These are phyloP conservation scores for Hormaphis cornu DNA, from an alignment of 1,140 invertebrate genomes.

Conservation along the genomic window DNA sequence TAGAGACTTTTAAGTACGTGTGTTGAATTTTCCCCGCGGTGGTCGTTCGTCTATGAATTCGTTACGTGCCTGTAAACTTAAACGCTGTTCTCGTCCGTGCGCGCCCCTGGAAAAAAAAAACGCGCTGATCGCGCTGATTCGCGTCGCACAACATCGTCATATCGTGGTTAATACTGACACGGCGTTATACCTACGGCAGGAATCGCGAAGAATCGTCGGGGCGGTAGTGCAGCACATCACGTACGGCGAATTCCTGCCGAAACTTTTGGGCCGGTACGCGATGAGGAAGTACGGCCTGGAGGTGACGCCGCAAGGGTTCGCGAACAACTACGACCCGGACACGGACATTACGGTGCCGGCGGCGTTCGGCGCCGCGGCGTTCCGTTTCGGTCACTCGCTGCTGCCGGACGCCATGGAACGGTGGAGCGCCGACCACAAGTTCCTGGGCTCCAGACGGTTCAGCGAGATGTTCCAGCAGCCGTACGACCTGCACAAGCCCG, in stretches of 20 bases:
- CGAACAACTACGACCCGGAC: constrained; percentile 52
- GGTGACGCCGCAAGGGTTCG: constrained; percentile 47
- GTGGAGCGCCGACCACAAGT: constrained; percentile 36
- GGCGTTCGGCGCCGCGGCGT: constrained; percentile 54
- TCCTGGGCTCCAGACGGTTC: constrained; percentile 35
- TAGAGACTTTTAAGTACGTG: constrained; percentile 44
- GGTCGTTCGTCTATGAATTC: too few species aligned
- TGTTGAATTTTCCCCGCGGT: too few species aligned
- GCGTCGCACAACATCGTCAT: too few species aligned
- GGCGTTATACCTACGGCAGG: too few species aligned
- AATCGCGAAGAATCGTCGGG: constrained; percentile 70
- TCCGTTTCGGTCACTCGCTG: constrained; percentile 54
- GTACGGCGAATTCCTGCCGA: constrained; percentile 80
- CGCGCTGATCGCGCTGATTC: too few species aligned
- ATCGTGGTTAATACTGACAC: too few species aligned
- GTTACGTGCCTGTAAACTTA: too few species aligned
- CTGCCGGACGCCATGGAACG: constrained; percentile 41
- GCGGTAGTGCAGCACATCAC: constrained; percentile 81
- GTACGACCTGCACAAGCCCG: constrained; percentile 51
- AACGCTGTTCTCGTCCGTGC: too few species aligned
- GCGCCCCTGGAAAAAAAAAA: too few species aligned
- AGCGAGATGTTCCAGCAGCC: constrained; percentile 45
- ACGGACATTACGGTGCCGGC: constrained; percentile 56
- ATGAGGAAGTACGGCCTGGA: constrained; percentile 60
- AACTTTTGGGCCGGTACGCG: constrained; percentile 56